These are phyloP conservation scores for Caenorhabditis virilis DNA, from an alignment of 2,888 invertebrate species.

Conservation along the genomic window DNA sequence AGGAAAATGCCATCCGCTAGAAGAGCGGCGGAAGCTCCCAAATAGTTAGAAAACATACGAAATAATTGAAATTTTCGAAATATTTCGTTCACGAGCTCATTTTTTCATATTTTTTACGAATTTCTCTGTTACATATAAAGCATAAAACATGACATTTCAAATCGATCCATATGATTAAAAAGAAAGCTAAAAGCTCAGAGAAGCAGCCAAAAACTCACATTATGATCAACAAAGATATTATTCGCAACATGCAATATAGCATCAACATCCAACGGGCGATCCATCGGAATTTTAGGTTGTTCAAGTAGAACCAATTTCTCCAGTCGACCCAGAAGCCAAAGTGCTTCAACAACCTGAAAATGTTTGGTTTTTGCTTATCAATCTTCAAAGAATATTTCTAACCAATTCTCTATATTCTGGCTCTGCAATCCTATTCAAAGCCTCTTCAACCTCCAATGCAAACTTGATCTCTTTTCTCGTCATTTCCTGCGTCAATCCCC, in stretches of 20 bases:
- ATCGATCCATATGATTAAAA: too few relatives aligned
- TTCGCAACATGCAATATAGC: conserved; percentile 91
- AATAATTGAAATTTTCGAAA: too few relatives aligned
- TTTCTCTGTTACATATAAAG: too few relatives aligned
- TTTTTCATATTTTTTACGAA: too few relatives aligned
- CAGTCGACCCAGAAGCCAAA: conserved; percentile 88
- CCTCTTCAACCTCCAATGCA: conserved; percentile 93
- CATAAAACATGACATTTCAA: too few relatives aligned
- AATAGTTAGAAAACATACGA: too few relatives aligned
- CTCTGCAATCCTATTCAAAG: conserved; percentile 92
- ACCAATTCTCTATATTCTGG: conserved; percentile 83
- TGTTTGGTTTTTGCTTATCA: neutral
- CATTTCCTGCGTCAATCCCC: conserved; percentile 82
- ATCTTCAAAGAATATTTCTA: conserved; percentile 1
- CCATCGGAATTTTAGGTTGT: conserved; percentile 48
- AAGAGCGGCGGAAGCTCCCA: too few relatives aligned
- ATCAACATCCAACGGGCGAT: conserved; percentile 76
- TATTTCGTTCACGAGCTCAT: too few relatives aligned
- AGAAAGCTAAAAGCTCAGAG: too few relatives aligned
- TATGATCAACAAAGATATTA: conserved; percentile 90
- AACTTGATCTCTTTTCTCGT: conserved; percentile 97
- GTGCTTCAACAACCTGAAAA: conserved; percentile 80
- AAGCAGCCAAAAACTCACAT: conserved; percentile 76
- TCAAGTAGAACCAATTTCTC: conserved; percentile 71
- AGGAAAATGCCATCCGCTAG: too few relatives aligned